phyloP scores from a whole-genome alignment of 2,113 vertebrate species.

The Halichoerus grypus region DNA sequence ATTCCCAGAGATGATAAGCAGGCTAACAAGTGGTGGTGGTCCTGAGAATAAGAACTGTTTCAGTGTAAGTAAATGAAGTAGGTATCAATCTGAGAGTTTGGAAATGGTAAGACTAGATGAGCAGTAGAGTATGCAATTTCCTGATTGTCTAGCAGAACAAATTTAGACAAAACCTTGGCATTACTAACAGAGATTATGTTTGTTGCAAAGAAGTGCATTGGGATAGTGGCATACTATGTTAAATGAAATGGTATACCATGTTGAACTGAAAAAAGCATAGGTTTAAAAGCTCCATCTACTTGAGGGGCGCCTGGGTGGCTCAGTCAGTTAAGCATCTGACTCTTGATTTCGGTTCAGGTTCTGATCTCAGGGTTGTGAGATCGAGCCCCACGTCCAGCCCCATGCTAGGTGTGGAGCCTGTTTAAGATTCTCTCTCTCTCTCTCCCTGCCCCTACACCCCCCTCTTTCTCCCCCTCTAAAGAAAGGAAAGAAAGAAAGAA shows the following conservation, averaged over 20 bases:
- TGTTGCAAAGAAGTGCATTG: neutral
- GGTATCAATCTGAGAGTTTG: neutral
- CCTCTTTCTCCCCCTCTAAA: too few species aligned
- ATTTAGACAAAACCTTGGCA: conserved; percentile 32
- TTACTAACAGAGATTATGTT: conserved; percentile 21
- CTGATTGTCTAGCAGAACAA: conserved; percentile 36
- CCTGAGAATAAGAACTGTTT: neutral
- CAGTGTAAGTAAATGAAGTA: neutral
- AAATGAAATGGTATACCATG: neutral
- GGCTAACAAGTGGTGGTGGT: neutral
- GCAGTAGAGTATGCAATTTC: conserved; percentile 26
- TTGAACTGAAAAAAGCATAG: conserved; percentile 14
- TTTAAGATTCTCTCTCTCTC: neutral
- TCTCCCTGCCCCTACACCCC: neutral
- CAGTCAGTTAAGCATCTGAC: neutral
- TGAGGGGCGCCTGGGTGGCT: neutral
- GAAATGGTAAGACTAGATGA: conserved; percentile 34
- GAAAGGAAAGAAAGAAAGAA: neutral
- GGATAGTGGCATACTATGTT: neutral
- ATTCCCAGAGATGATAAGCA: neutral
- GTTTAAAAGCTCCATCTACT: conserved; percentile 37
- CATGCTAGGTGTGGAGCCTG: neutral
- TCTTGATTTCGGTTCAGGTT: neutral
- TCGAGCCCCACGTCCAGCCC: neutral
- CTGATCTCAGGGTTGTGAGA: neutral